Conservation (phyloP, 2,113 vertebrate genomes). For the Catharus minimus region DNA sequence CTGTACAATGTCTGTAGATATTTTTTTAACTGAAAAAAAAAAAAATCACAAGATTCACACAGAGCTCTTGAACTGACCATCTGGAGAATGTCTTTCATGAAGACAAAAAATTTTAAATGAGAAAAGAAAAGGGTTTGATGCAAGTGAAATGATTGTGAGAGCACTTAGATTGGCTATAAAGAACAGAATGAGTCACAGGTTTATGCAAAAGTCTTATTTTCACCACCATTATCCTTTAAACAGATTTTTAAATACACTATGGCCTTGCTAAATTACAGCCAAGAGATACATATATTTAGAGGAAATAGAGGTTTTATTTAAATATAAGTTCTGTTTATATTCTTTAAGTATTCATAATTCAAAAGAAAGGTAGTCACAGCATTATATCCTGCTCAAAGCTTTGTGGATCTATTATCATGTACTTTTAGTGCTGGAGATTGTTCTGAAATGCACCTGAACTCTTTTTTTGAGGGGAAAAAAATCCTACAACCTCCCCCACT, state of each 20-base stretch:
- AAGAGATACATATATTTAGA: neutral
- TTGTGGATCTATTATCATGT: neutral
- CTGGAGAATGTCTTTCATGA: slow-evolving; percentile 64
- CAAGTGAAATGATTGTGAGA: neutral
- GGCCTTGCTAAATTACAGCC: neutral
- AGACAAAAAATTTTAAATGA: slow-evolving; percentile 33
- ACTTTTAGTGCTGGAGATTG: neutral
- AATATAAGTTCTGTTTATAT: neutral
- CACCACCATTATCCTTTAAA: neutral
- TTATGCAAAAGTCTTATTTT: neutral
- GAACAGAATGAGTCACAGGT: slow-evolving; percentile 1
- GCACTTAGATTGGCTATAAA: neutral
- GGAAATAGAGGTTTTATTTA: neutral
- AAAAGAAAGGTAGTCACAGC: neutral
- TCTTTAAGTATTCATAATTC: neutral
- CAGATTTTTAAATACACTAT: neutral
- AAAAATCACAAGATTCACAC: slow-evolving; percentile 68
- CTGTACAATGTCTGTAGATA: slow-evolving; percentile 86
- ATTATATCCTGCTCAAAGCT: neutral
- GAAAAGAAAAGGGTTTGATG: neutral
- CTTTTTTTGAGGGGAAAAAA: neutral
- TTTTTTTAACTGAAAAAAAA: slow-evolving; percentile 84
- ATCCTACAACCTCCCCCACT: rapidly evolving
- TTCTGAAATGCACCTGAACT: neutral
- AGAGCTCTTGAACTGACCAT: slow-evolving; percentile 71